phyloP scores from a whole-genome alignment of 2,797 vertebrate species.

The Falco columbarius region DNA sequence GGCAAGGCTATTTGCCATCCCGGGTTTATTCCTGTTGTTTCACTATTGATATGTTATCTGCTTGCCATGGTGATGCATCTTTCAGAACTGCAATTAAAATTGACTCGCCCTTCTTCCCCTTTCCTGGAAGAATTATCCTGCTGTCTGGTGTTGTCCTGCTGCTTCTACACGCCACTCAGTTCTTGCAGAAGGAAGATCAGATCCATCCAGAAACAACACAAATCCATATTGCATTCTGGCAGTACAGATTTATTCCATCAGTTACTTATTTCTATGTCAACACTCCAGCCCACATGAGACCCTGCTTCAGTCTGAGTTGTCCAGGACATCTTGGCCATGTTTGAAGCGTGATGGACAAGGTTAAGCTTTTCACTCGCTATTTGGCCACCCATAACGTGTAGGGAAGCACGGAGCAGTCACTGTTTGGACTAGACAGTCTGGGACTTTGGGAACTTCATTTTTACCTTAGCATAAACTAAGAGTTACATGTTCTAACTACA shows the following conservation, averaged over 20 bases:
- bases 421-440: neutral
- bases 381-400: too few species aligned
- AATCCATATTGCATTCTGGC: neutral
- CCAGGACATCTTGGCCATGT: neutral
- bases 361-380: neutral
- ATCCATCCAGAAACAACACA: neutral
- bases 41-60: neutral
- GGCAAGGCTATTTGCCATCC: neutral
- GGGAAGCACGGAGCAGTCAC: neutral
- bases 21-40: neutral
- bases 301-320: neutral
- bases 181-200: neutral
- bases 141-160: neutral
- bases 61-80: neutral
- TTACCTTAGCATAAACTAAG: neutral
- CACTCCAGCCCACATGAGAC: neutral
- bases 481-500: neutral
- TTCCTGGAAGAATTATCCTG: neutral
- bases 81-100: neutral
- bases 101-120: neutral
- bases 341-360: neutral
- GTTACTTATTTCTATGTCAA: neutral
- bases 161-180: neutral
- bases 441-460: neutral
- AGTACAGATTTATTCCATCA: neutral